These are phyloP conservation scores for Pseudeuparius sepicola DNA, from an alignment of 2,888 invertebrate genomes.

Conservation along the genomic window DNA sequence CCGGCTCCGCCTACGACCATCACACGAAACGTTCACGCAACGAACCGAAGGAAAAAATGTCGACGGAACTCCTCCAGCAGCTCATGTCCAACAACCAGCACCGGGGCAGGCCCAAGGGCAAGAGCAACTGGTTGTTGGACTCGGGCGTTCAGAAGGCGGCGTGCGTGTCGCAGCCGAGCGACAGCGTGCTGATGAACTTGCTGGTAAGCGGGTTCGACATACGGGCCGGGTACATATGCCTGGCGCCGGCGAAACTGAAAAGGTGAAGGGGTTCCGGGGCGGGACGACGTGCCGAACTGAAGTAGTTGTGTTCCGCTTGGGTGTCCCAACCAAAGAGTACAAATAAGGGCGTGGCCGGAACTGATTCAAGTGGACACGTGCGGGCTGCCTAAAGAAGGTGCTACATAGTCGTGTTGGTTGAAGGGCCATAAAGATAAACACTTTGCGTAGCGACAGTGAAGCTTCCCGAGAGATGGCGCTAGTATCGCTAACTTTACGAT, in stretches of 20 bases:
- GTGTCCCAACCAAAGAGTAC: no score
- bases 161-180: slow-evolving; percentile 46
- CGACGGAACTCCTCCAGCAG: slow-evolving; percentile 49
- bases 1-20: slow-evolving; percentile 28
- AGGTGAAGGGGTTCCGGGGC: slow-evolving; percentile 29
- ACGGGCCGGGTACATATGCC: slow-evolving; percentile 83
- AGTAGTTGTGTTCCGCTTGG: slow-evolving; percentile 1
- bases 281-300: no score
- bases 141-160: slow-evolving; percentile 35
- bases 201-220: slow-evolving; percentile 92
- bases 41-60: slow-evolving; percentile 37
- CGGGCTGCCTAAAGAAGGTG: no score
- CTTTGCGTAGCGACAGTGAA: no score
- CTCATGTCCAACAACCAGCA: slow-evolving; percentile 44
- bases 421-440: no score
- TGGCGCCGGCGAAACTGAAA: slow-evolving; percentile 48
- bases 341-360: no score
- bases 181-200: slow-evolving; percentile 87
- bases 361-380: no score
- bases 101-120: slow-evolving; percentile 34
- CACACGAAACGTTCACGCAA: slow-evolving; percentile 30
- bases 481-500: no score
- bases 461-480: no score
- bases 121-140: slow-evolving; percentile 36
- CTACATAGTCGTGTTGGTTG: no score